A percentile compares a stretch with the other conserved stretches of the same genome.
Conservation (phyloP, 2,888 invertebrate genomes). For the Megaustenia siamemsis region DNA sequence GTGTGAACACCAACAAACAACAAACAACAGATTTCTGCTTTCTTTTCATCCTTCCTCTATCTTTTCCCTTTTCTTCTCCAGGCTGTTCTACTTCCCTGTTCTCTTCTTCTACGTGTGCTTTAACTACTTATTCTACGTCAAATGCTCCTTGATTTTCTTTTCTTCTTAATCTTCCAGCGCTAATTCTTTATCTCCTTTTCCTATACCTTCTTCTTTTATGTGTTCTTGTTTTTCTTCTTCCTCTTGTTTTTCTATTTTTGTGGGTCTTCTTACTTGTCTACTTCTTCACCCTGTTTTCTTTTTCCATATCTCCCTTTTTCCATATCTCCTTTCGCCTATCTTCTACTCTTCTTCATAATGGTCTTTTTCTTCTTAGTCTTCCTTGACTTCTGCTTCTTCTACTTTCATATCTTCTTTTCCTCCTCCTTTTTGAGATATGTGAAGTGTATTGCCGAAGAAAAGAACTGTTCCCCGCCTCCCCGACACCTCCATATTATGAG, state of each 20-base stretch:
- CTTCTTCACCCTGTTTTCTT: background rate
- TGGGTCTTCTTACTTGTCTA: no score
- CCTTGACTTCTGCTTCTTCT: constrained; percentile 16
- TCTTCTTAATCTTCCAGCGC: background rate
- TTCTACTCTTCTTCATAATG: background rate
- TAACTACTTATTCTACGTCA: no score
- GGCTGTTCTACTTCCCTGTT: background rate
- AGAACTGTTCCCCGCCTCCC: no score
- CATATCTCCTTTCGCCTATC: background rate
- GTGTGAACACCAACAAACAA: no score
- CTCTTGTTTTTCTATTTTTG: background rate
- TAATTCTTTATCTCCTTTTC: background rate
- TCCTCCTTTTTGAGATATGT: no score
- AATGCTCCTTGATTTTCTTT: background rate
- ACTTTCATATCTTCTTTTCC: background rate
- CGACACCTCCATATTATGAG: no score
- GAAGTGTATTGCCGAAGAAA: no score
- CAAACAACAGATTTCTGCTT: no score
- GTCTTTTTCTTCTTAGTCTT: constrained; percentile 13
- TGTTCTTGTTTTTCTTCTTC: constrained; percentile 9
- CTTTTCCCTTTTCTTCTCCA: background rate
- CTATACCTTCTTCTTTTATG: background rate
- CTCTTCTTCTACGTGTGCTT: background rate
- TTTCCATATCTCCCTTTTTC: background rate
- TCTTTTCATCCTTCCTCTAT: background rate